Conservation (phyloP, 2,113 vertebrate species). For the Empidonax alnorum region DNA sequence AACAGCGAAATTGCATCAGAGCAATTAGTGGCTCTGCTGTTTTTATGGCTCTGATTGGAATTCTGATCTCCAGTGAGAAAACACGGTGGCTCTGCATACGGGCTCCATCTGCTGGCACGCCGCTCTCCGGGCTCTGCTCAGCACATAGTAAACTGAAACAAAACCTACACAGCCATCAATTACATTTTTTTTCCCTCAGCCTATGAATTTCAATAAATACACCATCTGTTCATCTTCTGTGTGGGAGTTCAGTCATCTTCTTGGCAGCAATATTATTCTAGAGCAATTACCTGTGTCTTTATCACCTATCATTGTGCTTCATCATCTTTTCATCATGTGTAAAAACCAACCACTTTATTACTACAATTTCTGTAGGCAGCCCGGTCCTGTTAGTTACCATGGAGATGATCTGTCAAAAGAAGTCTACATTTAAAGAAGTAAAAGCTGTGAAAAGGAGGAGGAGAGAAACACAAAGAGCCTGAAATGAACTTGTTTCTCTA, state of each 20-base stretch:
- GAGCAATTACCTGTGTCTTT: slow-evolving; percentile 81
- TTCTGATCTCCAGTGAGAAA: not conserved
- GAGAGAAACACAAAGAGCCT: slow-evolving; percentile 58
- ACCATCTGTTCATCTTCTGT: slow-evolving; percentile 83
- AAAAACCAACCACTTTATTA: slow-evolving; percentile 69
- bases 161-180: slow-evolving; percentile 68
- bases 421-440: slow-evolving; percentile 48
- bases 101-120: slow-evolving; percentile 70
- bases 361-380: slow-evolving; percentile 63
- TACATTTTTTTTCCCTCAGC: slow-evolving; percentile 71
- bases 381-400: slow-evolving; percentile 54
- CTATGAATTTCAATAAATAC: slow-evolving; percentile 80
- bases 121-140: not conserved
- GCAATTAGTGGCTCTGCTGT: slow-evolving; percentile 36
- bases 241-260: slow-evolving; percentile 79
- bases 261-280: slow-evolving; percentile 77
- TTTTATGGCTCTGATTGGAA: slow-evolving; percentile 32
- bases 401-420: slow-evolving; percentile 64
- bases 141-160: slow-evolving; percentile 49
- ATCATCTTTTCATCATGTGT: slow-evolving; percentile 73
- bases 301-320: slow-evolving; percentile 77
- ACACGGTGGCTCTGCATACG: not conserved
- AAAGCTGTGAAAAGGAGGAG: slow-evolving; percentile 58
- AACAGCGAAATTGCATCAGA: slow-evolving; percentile 1
- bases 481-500: slow-evolving; percentile 64